Percentiles rank a stretch among this genome's conserved stretches.
Evolutionary conservation across 1,140 invertebrate species (phyloP).

Genomic region (Eurosta solidaginis): DNA sequence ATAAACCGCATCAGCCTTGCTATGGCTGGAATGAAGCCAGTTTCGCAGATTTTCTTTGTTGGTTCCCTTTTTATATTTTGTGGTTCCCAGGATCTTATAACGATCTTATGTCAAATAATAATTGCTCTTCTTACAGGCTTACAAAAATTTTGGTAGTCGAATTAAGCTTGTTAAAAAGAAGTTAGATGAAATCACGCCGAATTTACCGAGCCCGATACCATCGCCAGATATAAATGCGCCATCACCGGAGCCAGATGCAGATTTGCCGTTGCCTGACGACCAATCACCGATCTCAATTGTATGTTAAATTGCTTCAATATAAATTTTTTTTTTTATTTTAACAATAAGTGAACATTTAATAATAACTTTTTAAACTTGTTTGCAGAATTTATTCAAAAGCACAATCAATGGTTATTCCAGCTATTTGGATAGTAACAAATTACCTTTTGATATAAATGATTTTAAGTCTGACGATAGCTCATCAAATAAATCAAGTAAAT

Average conservation of each 20-base stretch:
- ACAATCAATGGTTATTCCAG: slow-evolving; percentile 52
- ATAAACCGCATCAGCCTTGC: too few relatives aligned
- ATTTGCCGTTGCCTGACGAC: slow-evolving; percentile 71
- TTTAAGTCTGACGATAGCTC: slow-evolving; percentile 49
- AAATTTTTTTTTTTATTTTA: slow-evolving; percentile 6
- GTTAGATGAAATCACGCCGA: slow-evolving; percentile 75
- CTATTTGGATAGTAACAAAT: slow-evolving; percentile 49
- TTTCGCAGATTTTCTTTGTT: too few relatives aligned
- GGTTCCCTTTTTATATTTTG: neutral
- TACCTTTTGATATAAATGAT: slow-evolving; percentile 59
- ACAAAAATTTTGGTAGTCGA: slow-evolving; percentile 86
- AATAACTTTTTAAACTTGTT: slow-evolving; percentile 10
- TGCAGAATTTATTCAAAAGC: slow-evolving; percentile 49
- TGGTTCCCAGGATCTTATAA: neutral
- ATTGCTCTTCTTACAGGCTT: slow-evolving; percentile 69
- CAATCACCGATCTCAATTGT: slow-evolving; percentile 45
- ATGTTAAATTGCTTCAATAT: slow-evolving; percentile 9
- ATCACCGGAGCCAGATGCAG: slow-evolving; percentile 80
- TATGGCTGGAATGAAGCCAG: too few relatives aligned
- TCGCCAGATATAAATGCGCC: slow-evolving; percentile 81
- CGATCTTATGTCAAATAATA: slow-evolving; percentile 14
- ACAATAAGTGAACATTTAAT: neutral
- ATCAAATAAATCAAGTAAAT: slow-evolving; percentile 31
- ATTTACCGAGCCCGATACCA: slow-evolving; percentile 71
- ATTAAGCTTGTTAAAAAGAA: slow-evolving; percentile 85